A percentile compares a stretch with the other conserved stretches of the same genome.
These are phyloP conservation scores for Rhagoletis zephyria DNA, from an alignment of 1,140 invertebrate species.

Conservation along the genomic window DNA sequence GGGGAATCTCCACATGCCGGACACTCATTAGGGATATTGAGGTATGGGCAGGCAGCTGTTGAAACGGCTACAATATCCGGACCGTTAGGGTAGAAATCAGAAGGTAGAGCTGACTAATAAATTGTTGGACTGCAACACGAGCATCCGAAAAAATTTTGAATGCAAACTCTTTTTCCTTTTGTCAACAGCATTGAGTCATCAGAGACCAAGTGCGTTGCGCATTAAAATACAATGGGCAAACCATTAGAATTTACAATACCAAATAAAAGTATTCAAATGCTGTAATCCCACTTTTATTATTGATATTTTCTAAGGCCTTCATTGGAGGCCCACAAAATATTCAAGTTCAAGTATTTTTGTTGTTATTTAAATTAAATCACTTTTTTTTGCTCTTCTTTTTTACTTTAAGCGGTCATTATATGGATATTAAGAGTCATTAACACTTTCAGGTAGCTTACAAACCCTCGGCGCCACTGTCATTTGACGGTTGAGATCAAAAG, in stretches of 20 bases:
- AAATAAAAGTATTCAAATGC: background rate
- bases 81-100: too few relatives aligned
- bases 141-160: too few relatives aligned
- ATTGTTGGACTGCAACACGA: too few relatives aligned
- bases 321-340: background rate
- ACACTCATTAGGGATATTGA: too few relatives aligned
- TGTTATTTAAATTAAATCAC: background rate
- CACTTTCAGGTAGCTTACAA: background rate
- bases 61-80: too few relatives aligned
- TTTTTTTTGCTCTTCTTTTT: background rate
- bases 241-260: too few relatives aligned
- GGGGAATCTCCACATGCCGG: too few relatives aligned
- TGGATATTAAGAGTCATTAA: background rate
- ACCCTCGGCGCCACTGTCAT: background rate
- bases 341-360: background rate
- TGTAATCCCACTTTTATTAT: background rate
- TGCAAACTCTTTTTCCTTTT: too few relatives aligned
- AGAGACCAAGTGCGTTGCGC: too few relatives aligned
- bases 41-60: too few relatives aligned
- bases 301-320: background rate
- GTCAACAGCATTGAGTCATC: too few relatives aligned
- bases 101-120: background rate
- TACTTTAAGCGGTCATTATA: background rate
- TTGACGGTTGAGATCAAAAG: conserved; percentile 12
- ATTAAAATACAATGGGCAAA: too few relatives aligned